These are phyloP conservation scores for Noctua fimbriata DNA, from an alignment of 2,888 invertebrate genomes.

Conservation along the genomic window DNA sequence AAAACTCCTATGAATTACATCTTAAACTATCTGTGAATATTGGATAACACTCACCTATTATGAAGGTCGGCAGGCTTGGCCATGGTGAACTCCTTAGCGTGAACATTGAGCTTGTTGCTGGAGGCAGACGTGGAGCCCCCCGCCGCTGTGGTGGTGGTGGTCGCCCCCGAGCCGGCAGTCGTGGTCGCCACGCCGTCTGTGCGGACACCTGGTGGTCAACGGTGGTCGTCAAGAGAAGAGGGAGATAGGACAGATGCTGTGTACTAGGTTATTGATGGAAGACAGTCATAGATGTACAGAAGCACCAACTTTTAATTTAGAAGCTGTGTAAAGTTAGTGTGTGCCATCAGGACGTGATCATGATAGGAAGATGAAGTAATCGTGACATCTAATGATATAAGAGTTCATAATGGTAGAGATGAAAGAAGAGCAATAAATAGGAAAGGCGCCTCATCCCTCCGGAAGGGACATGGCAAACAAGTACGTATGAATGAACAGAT, in stretches of 20 bases:
- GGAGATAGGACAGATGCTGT: conserved; percentile 81
- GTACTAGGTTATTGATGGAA: conserved; percentile 67
- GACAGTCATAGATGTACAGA: conserved; percentile 55
- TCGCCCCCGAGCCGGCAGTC: conserved; percentile 51
- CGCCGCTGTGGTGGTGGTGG: conserved; percentile 78
- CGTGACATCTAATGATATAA: conserved; percentile 24
- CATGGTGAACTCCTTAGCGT: conserved; percentile 97
- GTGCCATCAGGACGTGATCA: conserved; percentile 37
- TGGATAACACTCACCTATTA: conserved; percentile 82
- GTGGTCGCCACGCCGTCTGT: conserved; percentile 89
- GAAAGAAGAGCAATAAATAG: conserved; percentile 43
- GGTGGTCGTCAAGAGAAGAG: conserved; percentile 88
- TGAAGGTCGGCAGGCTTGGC: conserved; percentile 91
- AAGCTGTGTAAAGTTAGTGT: conserved; percentile 24
- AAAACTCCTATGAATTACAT: background rate
- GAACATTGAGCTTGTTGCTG: conserved; percentile 94
- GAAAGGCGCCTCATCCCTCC: conserved; percentile 37
- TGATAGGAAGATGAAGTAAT: conserved; percentile 40
- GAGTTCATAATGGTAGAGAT: conserved; percentile 30
- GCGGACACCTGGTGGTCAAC: conserved; percentile 91
- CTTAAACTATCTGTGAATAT: background rate
- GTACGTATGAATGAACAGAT: conserved; percentile 67
- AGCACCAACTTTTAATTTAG: conserved; percentile 11
- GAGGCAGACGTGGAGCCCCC: conserved; percentile 73
- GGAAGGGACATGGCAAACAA: conserved; percentile 54